Conservation (phyloP, 37 sponge, comb jelly and placozoan species). For the Oopsacas minuta region DNA sequence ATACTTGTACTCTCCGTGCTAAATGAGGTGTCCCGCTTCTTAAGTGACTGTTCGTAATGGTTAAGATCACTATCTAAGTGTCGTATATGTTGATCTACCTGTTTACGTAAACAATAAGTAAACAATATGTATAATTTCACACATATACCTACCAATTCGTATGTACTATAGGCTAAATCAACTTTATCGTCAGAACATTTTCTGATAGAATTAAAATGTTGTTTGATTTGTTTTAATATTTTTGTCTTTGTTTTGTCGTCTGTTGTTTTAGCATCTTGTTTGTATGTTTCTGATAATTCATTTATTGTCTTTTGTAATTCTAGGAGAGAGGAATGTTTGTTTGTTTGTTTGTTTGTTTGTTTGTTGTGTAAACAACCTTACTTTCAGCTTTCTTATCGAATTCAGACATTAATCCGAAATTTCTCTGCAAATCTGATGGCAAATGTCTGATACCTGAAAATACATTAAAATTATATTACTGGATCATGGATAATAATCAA, state of each 20-base stretch:
- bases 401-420: slow-evolving; percentile 68
- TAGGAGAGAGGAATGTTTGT: background rate
- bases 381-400: slow-evolving; percentile 74
- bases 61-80: slow-evolving; percentile 72
- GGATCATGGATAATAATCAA: background rate
- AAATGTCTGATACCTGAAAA: slow-evolving; percentile 64
- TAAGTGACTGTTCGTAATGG: slow-evolving; percentile 35
- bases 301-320: background rate
- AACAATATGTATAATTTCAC: background rate
- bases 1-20: slow-evolving; percentile 18
- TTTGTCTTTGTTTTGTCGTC: background rate
- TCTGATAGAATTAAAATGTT: background rate
- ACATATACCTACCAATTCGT: background rate
- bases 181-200: slow-evolving; percentile 9
- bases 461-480: background rate
- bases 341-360: background rate
- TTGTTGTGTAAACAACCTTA: background rate
- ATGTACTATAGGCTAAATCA: background rate
- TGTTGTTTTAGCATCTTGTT: background rate
- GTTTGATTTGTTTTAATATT: slow-evolving; percentile 12
- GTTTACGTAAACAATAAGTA: background rate
- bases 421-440: slow-evolving; percentile 81
- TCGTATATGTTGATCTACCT: slow-evolving; percentile 89
- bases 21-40: slow-evolving; percentile 15
- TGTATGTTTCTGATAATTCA: background rate